Conservation (phyloP, 2,113 vertebrate species). For the Erinaceus europaeus region DNA sequence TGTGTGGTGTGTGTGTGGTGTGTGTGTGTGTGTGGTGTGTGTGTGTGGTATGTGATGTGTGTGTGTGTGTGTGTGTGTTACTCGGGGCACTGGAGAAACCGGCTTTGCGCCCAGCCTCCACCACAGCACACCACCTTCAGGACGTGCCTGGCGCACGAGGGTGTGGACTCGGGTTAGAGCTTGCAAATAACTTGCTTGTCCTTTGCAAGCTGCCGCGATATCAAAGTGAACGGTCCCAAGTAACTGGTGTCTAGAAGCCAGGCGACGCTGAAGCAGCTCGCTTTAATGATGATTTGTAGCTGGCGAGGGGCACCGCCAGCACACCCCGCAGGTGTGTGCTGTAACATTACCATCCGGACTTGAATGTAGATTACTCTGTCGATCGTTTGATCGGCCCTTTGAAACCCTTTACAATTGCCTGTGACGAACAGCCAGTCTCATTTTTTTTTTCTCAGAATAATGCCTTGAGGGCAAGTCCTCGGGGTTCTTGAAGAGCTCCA, state of each 20-base stretch:
- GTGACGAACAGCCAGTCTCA: constrained; percentile 86
- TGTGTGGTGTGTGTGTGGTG: too few relatives aligned
- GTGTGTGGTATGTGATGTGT: too few relatives aligned
- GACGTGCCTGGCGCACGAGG: not conserved
- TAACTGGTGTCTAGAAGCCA: constrained; percentile 76
- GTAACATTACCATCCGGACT: constrained; percentile 84
- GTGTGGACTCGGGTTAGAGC: not conserved
- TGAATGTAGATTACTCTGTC: constrained; percentile 86
- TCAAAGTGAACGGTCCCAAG: constrained; percentile 81
- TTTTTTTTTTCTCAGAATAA: constrained; percentile 82
- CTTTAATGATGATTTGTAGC: constrained; percentile 86
- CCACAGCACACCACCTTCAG: not conserved
- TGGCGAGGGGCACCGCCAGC: constrained; percentile 80
- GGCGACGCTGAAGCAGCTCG: constrained; percentile 81
- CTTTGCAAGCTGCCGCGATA: constrained; percentile 78
- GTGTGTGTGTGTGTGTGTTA: too few relatives aligned
- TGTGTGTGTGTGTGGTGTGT: too few relatives aligned
- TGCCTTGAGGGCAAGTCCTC: constrained; percentile 85
- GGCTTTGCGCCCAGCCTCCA: not conserved
- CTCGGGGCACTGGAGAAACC: not conserved
- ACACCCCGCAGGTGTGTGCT: constrained; percentile 86
- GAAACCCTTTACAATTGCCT: constrained; percentile 88
- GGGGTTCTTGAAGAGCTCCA: constrained; percentile 83
- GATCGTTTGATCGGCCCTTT: constrained; percentile 86
- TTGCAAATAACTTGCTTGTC: constrained; percentile 67